Conservation (phyloP, 2,888 invertebrate species). For the Eulithis prunata region DNA sequence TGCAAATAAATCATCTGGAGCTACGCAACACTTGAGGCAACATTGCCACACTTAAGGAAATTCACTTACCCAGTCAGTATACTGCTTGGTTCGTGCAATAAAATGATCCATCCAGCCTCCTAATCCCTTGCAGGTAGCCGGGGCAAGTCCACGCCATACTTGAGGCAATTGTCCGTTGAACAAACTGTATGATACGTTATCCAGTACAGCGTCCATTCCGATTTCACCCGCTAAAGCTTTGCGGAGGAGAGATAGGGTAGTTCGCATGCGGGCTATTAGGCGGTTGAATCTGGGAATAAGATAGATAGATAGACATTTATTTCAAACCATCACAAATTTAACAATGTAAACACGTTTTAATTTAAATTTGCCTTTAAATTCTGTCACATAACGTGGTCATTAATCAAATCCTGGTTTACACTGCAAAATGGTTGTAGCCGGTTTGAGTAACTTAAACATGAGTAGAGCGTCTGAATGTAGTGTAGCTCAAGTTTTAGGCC, state of each 20-base stretch:
- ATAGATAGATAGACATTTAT: no score
- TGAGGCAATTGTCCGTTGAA: constrained; percentile 93
- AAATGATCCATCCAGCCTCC: constrained; percentile 97
- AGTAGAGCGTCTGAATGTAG: no score
- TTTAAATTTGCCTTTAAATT: no score
- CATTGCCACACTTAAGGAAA: no score
- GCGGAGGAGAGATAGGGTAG: constrained; percentile 88
- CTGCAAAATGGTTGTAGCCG: no score
- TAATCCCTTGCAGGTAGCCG: constrained; percentile 93
- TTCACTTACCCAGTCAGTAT: constrained; percentile 88
- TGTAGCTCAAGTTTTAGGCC: no score
- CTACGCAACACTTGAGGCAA: no score
- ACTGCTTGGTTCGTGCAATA: constrained; percentile 88
- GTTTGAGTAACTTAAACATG: no score
- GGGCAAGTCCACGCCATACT: constrained; percentile 92
- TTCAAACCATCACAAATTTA: no score
- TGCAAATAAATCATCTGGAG: no score
- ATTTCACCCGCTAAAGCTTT: constrained; percentile 96
- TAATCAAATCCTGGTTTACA: background rate
- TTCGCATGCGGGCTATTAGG: constrained; percentile 88
- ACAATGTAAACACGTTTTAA: no score
- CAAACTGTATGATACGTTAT: constrained; percentile 91
- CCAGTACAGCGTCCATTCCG: constrained; percentile 94
- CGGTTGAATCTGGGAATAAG: constrained; percentile 87
- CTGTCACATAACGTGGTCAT: background rate